A percentile compares a stretch with the other conserved stretches of the same genome.
Evolutionary conservation across 2,113 vertebrate genomes (phyloP).

Genomic region (Mixornis gularis): DNA sequence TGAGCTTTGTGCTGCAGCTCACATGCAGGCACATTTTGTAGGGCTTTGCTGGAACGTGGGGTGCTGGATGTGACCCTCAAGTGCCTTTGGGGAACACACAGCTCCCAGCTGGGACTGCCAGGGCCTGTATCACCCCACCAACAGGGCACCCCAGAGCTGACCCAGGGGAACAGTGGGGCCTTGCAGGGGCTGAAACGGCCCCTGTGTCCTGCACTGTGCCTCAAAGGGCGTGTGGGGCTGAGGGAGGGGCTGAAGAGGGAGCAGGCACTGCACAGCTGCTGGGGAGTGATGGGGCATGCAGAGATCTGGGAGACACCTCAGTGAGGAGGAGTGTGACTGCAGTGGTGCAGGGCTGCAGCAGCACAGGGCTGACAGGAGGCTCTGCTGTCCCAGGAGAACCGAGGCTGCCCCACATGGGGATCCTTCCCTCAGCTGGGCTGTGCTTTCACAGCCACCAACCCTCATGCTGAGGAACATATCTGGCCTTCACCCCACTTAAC

Average conservation of each 20-base stretch:
- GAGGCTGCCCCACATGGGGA: neutral
- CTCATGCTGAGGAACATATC: neutral
- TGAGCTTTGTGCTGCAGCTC: neutral
- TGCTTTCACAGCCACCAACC: neutral
- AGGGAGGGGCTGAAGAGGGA: neutral
- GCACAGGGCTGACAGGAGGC: neutral
- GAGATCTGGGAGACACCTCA: neutral
- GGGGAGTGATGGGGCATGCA: neutral
- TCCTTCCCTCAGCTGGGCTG: neutral
- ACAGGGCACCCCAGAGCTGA: neutral
- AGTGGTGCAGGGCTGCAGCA: neutral
- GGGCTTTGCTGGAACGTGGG: neutral
- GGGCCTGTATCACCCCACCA: neutral
- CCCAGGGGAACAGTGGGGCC: accelerated
- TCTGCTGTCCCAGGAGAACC: neutral
- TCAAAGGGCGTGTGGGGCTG: accelerated
- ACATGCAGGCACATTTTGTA: neutral
- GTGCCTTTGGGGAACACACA: neutral
- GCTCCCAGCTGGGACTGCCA: neutral
- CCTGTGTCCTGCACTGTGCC: neutral
- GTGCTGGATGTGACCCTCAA: neutral
- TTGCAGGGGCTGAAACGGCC: neutral
- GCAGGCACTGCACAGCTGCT: neutral
- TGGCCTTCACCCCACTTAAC: neutral
- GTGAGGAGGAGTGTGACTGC: accelerated